Percentiles rank a stretch among this genome's conserved stretches.
These are phyloP conservation scores for Vireo altiloquus DNA, from an alignment of 2,113 vertebrate species.

Conservation along the genomic window DNA sequence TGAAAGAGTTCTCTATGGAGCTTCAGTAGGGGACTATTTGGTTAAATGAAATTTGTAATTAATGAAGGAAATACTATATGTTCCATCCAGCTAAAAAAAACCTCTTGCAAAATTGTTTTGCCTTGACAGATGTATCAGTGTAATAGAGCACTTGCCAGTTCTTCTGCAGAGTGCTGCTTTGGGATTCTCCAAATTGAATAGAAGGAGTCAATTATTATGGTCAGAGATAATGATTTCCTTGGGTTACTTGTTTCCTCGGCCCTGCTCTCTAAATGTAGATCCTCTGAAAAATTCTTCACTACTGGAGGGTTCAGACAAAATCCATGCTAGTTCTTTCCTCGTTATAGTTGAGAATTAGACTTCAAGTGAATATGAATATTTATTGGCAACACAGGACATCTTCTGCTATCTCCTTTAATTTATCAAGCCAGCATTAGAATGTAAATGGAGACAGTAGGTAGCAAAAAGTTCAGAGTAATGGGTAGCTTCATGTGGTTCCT, in stretches of 20 bases:
- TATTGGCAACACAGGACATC: background rate
- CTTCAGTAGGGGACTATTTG: background rate
- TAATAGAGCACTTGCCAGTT: background rate
- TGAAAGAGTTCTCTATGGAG: background rate
- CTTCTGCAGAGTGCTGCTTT: background rate
- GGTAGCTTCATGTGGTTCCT: background rate
- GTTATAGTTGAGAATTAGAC: background rate
- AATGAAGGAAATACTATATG: background rate
- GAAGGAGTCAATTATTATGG: background rate
- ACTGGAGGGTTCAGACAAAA: background rate
- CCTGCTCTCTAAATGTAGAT: background rate
- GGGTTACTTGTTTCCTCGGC: background rate
- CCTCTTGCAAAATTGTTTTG: too few relatives aligned
- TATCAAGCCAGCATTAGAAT: background rate
- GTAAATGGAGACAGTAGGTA: background rate
- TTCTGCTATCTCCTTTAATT: background rate
- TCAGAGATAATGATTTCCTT: background rate
- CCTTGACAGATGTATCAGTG: background rate
- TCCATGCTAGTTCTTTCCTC: background rate
- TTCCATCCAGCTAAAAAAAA: background rate
- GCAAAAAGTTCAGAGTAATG: background rate
- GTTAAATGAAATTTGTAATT: background rate
- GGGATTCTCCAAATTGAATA: background rate
- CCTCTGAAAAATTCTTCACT: background rate
- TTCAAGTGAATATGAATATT: conserved; percentile 7